Evolutionary conservation across 1,140 invertebrate genomes (phyloP).

Genomic region (Drosophila miranda): DNA sequence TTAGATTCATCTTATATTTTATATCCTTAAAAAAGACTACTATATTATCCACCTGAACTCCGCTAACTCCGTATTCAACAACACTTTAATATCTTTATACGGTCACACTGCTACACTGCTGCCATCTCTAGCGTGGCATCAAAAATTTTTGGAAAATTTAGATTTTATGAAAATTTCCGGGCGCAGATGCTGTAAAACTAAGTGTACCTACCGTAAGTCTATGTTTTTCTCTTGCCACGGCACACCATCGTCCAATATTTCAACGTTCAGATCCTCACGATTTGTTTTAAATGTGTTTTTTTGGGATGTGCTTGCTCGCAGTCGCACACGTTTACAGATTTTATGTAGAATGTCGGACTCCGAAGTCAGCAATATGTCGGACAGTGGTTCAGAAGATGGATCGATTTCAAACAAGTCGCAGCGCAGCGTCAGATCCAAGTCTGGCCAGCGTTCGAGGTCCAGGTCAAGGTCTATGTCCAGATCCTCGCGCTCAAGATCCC

Average conservation of each 20-base stretch:
- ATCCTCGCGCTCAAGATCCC: conserved; percentile 60
- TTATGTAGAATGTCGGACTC: conserved; percentile 87
- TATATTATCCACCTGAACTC: too few species aligned
- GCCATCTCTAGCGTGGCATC: conserved; percentile 6
- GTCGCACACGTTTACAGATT: conserved; percentile 54
- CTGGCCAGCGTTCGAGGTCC: conserved; percentile 53
- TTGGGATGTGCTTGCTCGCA: too few species aligned
- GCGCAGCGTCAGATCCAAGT: conserved; percentile 69
- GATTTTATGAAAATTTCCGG: background rate
- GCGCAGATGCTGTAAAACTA: too few species aligned
- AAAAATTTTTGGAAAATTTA: conserved; percentile 4
- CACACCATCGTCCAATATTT: background rate
- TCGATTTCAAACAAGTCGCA: conserved; percentile 83
- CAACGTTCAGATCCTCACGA: background rate
- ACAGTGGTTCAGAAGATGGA: conserved; percentile 86
- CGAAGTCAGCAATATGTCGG: conserved; percentile 89
- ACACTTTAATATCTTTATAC: too few species aligned
- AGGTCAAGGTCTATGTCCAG: conserved; percentile 69
- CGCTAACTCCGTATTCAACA: too few species aligned
- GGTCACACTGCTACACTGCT: too few species aligned
- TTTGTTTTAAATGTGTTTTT: background rate
- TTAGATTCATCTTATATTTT: too few species aligned
- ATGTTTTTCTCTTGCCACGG: background rate
- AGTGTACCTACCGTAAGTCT: conserved; percentile 9
- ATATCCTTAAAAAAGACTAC: too few species aligned